Conservation (phyloP, 2,113 vertebrate species). For the Saccopteryx leptura region DNA sequence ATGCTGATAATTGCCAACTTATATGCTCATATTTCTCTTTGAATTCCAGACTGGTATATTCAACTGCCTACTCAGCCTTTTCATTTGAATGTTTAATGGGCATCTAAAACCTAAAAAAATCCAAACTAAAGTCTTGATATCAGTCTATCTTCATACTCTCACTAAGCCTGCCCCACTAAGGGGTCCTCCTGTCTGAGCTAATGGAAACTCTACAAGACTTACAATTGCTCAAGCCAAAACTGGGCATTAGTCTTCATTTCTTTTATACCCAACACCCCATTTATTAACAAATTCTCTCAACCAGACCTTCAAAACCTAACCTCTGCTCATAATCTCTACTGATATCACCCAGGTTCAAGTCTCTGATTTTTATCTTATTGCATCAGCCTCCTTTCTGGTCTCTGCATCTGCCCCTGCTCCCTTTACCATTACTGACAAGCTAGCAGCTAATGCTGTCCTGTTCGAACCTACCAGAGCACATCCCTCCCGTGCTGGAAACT, state of each 20-base stretch:
- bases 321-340: neutral
- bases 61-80: neutral
- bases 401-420: neutral
- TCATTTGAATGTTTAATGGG: neutral
- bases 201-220: neutral
- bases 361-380: neutral
- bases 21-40: neutral
- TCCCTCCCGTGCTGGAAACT: neutral
- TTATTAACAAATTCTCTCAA: neutral
- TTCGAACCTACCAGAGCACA: neutral
- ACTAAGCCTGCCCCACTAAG: neutral
- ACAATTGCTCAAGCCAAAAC: neutral
- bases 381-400: neutral
- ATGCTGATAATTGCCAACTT: constrained; percentile 11
- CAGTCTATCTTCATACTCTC: neutral
- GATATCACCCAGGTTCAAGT: neutral
- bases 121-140: neutral
- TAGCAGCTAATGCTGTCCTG: neutral
- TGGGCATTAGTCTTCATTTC: neutral
- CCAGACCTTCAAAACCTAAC: neutral
- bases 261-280: neutral
- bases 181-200: neutral
- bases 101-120: constrained; percentile 8
- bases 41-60: neutral
- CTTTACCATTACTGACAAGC: neutral